These are phyloP conservation scores for Zoanthus solanderi DNA, from an alignment of 92 coral and sea anemone genomes.

Conservation along the genomic window DNA sequence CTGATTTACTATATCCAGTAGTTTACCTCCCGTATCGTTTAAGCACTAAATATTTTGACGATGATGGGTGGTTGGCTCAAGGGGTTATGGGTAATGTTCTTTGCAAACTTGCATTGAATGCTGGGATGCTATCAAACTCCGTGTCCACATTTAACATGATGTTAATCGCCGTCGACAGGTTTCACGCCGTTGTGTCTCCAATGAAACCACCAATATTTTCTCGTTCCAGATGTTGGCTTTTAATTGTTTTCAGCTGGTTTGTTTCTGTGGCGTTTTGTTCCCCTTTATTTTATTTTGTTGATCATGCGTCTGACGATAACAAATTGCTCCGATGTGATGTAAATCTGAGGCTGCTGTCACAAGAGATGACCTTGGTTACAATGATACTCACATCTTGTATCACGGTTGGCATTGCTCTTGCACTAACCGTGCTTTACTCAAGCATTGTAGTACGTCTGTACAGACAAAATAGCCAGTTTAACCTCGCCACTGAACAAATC, in stretches of 20 bases:
- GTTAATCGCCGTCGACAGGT: conserved; percentile 1
- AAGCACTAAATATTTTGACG: neutral
- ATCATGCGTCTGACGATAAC: neutral
- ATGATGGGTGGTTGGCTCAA: neutral
- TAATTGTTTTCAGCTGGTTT: neutral
- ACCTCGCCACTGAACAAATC: neutral
- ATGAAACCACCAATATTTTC: neutral
- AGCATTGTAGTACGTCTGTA: neutral
- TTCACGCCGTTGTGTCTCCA: neutral
- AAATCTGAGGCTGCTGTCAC: neutral
- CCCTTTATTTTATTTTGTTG: neutral
- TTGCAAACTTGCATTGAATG: neutral
- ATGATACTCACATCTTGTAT: neutral
- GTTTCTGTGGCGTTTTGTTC: neutral
- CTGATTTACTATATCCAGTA: neutral
- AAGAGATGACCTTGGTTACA: neutral
- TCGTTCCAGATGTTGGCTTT: neutral
- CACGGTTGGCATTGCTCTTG: neutral
- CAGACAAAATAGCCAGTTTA: neutral
- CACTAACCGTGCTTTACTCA: neutral
- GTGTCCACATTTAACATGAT: conserved; percentile 3
- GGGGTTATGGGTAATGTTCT: neutral
- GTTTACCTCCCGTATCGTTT: neutral
- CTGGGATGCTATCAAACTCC: neutral
- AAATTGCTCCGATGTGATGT: neutral